phyloP scores from a whole-genome alignment of 2,113 vertebrate species.

The Henicopernis longicauda region DNA sequence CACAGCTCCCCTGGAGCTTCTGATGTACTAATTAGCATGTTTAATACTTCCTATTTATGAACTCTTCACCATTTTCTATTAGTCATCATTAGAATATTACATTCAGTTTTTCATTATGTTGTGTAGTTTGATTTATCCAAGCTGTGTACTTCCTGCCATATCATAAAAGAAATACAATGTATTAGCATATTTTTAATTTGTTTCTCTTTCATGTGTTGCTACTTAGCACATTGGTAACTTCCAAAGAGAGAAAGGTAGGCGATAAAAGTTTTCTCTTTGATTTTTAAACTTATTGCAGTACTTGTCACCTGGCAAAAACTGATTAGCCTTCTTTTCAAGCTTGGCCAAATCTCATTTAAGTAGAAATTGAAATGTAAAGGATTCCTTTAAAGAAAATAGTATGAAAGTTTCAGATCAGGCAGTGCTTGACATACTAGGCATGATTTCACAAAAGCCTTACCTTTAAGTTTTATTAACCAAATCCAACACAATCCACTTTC shows the following conservation, averaged over 20 bases:
- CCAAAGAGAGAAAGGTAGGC: neutral
- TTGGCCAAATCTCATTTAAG: neutral
- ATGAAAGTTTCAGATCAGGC: neutral
- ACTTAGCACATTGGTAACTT: neutral
- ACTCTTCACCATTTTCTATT: neutral
- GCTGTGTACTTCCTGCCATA: neutral
- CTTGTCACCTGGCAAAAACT: neutral
- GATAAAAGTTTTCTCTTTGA: neutral
- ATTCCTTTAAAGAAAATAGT: neutral
- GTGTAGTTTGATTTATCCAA: neutral
- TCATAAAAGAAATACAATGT: neutral
- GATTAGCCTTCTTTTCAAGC: neutral
- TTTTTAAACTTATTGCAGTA: neutral
- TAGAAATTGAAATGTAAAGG: neutral
- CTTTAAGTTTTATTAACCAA: neutral
- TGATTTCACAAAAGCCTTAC: neutral
- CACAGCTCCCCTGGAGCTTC: neutral
- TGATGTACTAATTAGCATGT: neutral
- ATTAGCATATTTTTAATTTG: slow-evolving; percentile 31
- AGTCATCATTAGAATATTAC: neutral
- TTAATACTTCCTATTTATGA: slow-evolving; percentile 25
- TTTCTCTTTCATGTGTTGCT: slow-evolving; percentile 4
- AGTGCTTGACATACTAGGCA: neutral
- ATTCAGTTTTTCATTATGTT: neutral
- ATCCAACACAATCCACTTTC: neutral